Evolutionary conservation across 1,140 invertebrate species (phyloP).

Genomic region (Microvelia longipes): DNA sequence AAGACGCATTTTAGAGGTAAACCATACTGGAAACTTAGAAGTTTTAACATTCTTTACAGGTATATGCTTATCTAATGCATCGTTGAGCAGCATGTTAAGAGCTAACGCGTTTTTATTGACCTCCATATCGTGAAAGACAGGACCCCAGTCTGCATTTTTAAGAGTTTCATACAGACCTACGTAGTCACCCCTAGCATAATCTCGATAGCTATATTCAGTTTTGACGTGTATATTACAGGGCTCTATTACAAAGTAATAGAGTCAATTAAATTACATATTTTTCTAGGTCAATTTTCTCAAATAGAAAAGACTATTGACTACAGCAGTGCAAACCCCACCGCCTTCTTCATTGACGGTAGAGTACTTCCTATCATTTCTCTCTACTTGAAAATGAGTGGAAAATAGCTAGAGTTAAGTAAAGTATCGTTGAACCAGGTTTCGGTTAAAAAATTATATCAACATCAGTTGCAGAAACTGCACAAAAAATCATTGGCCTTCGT

Average conservation of each 20-base stretch:
- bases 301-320: neutral
- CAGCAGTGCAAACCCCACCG: neutral
- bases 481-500: neutral
- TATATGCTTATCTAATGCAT: neutral
- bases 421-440: neutral
- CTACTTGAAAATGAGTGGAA: neutral
- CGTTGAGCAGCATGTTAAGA: neutral
- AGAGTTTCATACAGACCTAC: neutral
- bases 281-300: neutral
- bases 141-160: neutral
- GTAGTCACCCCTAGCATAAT: neutral
- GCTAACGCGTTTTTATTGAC: neutral
- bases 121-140: neutral
- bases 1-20: neutral
- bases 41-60: neutral
- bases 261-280: neutral
- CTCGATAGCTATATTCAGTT: neutral
- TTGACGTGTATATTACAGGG: neutral
- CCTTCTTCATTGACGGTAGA: neutral
- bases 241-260: neutral
- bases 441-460: neutral
- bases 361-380: neutral
- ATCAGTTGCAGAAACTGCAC: neutral
- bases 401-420: neutral
- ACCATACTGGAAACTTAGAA: neutral